Evolutionary conservation across 2,113 vertebrate species (phyloP).

Genomic region (Excalfactoria chinensis): DNA sequence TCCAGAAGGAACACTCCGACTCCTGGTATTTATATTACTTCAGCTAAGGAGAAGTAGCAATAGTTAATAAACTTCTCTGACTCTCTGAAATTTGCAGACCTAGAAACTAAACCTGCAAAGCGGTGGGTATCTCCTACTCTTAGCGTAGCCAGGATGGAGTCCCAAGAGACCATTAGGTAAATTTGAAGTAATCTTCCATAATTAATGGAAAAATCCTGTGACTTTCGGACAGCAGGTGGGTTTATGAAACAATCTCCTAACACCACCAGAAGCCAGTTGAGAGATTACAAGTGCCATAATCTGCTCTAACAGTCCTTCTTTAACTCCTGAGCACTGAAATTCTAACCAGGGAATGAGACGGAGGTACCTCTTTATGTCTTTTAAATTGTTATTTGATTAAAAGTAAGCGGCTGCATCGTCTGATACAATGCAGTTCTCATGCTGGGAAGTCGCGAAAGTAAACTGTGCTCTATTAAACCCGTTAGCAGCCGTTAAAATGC

Average conservation of each 20-base stretch:
- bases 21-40: neutral
- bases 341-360: neutral
- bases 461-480: constrained; percentile 53
- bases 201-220: constrained; percentile 30
- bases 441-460: constrained; percentile 57
- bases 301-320: neutral
- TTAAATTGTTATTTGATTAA: constrained; percentile 64
- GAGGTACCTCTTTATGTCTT: neutral
- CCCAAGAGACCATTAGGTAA: constrained; percentile 1
- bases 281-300: constrained; percentile 29
- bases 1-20: neutral
- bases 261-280: constrained; percentile 4
- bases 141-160: neutral
- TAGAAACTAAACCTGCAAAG: neutral
- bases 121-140: neutral
- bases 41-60: neutral
- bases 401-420: constrained; percentile 60
- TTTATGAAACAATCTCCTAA: constrained; percentile 20
- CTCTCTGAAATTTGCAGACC: neutral
- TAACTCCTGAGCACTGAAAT: constrained; percentile 1
- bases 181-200: constrained; percentile 21
- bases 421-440: constrained; percentile 13
- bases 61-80: constrained; percentile 1
- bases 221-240: constrained; percentile 27
- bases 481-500: constrained; percentile 53